Percentiles rank a stretch among this genome's conserved stretches.
These are phyloP conservation scores for Nemopilema nomurai DNA, from an alignment of 30 jellyfish, hydroid and myxozoan genomes.

Conservation along the genomic window DNA sequence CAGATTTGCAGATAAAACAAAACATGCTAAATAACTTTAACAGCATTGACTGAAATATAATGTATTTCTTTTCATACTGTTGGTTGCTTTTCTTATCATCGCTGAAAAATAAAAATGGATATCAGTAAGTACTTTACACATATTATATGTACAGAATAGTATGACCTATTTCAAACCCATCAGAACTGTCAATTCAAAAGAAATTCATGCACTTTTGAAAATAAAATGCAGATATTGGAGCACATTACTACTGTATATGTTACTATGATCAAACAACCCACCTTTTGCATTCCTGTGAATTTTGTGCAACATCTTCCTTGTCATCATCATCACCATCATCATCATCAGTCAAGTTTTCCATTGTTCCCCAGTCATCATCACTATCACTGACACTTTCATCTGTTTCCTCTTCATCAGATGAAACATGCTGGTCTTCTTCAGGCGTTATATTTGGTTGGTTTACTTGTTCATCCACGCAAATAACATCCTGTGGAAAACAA, in stretches of 20 bases:
- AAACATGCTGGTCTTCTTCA: conserved; percentile 21
- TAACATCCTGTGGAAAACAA: conserved; percentile 17
- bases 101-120: conserved; percentile 13
- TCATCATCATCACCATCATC: conserved; percentile 13
- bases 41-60: conserved; percentile 18
- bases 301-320: conserved; percentile 21
- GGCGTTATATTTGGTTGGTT: background rate
- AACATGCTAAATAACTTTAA: conserved; percentile 16
- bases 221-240: conserved; percentile 16
- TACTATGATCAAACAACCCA: conserved; percentile 18
- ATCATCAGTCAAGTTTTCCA: conserved; percentile 20
- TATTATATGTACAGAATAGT: conserved; percentile 11
- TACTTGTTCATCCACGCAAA: conserved; percentile 20
- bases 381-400: conserved; percentile 17
- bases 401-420: conserved; percentile 21
- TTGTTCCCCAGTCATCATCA: conserved; percentile 17
- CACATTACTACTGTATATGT: conserved; percentile 18
- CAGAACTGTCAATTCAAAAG: conserved; percentile 11
- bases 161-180: conserved; percentile 16
- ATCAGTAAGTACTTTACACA: conserved; percentile 16
- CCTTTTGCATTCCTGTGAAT: conserved; percentile 21
- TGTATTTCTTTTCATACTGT: conserved; percentile 11
- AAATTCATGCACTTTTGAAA: conserved; percentile 1
- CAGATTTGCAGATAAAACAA: conserved; percentile 18
- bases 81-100: conserved; percentile 18